A percentile compares a stretch with the other conserved stretches of the same genome.
These are phyloP conservation scores for Anguilla anguilla DNA, from an alignment of 2,797 vertebrate genomes.

Conservation along the genomic window DNA sequence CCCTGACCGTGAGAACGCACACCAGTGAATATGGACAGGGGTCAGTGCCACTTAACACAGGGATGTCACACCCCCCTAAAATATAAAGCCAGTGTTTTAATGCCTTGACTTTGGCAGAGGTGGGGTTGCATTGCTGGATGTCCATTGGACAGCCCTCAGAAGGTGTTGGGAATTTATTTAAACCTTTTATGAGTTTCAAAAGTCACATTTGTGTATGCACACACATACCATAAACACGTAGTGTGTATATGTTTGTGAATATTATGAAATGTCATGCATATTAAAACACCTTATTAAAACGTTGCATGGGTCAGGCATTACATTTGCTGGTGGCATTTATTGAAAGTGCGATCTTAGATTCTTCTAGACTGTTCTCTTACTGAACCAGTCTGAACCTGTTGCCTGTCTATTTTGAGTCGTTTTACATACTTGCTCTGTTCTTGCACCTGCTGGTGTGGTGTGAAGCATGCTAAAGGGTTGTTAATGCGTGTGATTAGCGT, in stretches of 20 bases:
- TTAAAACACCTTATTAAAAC: not conserved
- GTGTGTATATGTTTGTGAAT: not conserved
- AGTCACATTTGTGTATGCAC: not conserved
- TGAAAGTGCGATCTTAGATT: not conserved
- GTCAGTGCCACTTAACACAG: conserved; percentile 10
- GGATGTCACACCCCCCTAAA: not conserved
- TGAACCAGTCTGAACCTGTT: not conserved
- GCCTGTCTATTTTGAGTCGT: not conserved
- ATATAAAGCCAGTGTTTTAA: not conserved
- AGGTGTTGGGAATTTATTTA: not conserved
- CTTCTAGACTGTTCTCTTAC: not conserved
- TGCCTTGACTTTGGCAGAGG: not conserved
- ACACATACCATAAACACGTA: not conserved
- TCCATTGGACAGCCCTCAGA: not conserved
- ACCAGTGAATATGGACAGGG: not conserved
- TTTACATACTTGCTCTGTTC: not conserved
- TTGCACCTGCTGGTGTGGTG: not conserved
- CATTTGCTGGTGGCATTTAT: not conserved
- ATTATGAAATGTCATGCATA: not conserved
- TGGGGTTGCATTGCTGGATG: not conserved
- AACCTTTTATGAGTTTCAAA: not conserved
- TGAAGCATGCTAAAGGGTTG: not conserved
- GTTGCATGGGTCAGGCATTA: not conserved
- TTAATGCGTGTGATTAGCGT: not conserved
- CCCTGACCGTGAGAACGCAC: conserved; percentile 19